Evolutionary conservation across 1,140 invertebrate genomes (phyloP).

Genomic region (Gonatopus flavifemur): DNA sequence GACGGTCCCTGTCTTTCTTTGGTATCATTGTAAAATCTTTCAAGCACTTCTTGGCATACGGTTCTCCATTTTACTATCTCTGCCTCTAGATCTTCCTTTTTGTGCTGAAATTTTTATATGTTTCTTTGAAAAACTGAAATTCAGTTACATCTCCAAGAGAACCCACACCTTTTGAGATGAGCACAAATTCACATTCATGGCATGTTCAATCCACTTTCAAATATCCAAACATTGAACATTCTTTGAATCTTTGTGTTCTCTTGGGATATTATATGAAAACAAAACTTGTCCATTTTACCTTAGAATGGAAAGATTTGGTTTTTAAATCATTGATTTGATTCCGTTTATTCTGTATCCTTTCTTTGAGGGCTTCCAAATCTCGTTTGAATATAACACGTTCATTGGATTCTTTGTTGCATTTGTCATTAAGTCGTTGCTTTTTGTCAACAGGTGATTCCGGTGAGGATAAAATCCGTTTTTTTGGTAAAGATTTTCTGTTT

Average conservation of each 20-base stretch:
- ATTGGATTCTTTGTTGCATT: not conserved
- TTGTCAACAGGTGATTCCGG: constrained; percentile 3
- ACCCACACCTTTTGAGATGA: too few species aligned
- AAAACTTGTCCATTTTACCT: constrained; percentile 7
- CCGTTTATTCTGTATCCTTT: constrained; percentile 5
- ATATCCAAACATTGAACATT: not conserved
- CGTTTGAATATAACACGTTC: not conserved
- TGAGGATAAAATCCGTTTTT: constrained; percentile 3
- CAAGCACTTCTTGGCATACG: constrained; percentile 6
- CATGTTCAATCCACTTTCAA: too few species aligned
- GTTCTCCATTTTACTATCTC: constrained; percentile 13
- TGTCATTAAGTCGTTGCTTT: not conserved
- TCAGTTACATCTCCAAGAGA: too few species aligned
- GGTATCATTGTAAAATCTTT: constrained; percentile 1
- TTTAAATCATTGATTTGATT: constrained; percentile 2
- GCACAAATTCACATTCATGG: too few species aligned
- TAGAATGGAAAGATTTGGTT: constrained; percentile 6
- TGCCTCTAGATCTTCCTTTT: constrained; percentile 1
- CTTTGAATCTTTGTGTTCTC: not conserved
- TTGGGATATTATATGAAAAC: not conserved
- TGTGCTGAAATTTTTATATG: not conserved
- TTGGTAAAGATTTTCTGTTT: constrained; percentile 2
- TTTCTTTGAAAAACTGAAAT: too few species aligned
- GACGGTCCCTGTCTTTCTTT: not conserved
- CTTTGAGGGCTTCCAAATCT: constrained; percentile 4